Base-by-base conservation (phyloP, 2,797 vertebrate genomes). In the Pangasius macronema region DNA sequence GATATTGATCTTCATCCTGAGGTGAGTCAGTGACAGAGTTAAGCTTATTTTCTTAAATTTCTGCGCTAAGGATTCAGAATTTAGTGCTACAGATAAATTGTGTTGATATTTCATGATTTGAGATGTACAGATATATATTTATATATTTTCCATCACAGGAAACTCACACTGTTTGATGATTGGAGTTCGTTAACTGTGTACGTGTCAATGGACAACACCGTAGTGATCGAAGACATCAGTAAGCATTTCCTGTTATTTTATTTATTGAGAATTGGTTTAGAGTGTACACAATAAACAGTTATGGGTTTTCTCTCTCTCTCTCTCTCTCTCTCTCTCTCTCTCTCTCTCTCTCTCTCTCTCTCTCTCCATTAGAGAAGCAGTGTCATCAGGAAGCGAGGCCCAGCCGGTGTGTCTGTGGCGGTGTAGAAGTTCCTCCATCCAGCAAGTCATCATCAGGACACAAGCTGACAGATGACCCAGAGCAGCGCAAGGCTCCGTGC, bases 191-290 rank as follows among this genome's bases (percentile, higher is more conserved):
- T 97, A 92, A 96, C 96, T 80, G 96, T 97, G 89, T 97, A 97
- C 88, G 97, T 97, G 76, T 96, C 97, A 9, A 97, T 97, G 97
- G 97, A 97, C 94, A 97, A 97, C 87, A 97, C 97, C 0, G 96
- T 97, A 85, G 97, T 97, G 91, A 97, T 97, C 67, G 97, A 97
- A 94, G 97, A 97, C 93, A 97, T 97, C 93, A 97, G 97, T 97
- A 93, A 96, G 97, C 97, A 70, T 87, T 61, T 8, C 11, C 1
- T 68, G 49, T 30, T 22, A 11, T 55, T 16, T 13, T n/a, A 4
- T 59, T 53, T 2, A 39, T 30, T 4, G 9, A 24, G 33, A 59
- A 59, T 14, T 24, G 13, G 2, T 14, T 59, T 80, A 6, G 3
- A 59, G 10, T 80, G 20, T 33, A 11, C 22, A 8, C 67, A 9